phyloP scores from a whole-genome alignment of 2,888 invertebrate genomes.

The Latheticus oryzae region DNA sequence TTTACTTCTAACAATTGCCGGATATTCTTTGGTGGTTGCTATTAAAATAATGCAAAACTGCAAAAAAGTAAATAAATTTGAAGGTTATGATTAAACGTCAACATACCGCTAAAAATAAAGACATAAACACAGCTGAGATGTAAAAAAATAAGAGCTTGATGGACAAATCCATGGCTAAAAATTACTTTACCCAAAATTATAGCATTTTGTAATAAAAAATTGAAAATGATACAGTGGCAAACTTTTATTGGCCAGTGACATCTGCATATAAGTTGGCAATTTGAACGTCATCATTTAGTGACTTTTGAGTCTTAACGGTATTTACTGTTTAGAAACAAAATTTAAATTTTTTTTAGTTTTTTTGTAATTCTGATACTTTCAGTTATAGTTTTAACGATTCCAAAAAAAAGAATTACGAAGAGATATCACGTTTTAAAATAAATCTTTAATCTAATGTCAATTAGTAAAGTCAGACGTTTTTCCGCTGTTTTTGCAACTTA shows the following conservation, averaged over 20 bases:
- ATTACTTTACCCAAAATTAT: conserved; percentile 1
- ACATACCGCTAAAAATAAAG: conserved; percentile 55
- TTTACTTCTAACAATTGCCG: conserved; percentile 74
- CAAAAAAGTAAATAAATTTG: conserved; percentile 11
- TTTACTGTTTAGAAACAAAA: not conserved
- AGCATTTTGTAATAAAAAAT: conserved; percentile 16
- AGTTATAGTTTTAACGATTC: not conserved
- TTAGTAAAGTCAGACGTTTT: not conserved
- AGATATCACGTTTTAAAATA: not conserved
- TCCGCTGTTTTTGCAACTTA: not conserved
- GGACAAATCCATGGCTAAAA: conserved; percentile 31
- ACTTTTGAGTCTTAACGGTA: not conserved
- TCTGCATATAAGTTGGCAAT: not conserved
- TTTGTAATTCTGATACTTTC: not conserved
- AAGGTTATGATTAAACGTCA: conserved; percentile 10
- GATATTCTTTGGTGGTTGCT: conserved; percentile 75
- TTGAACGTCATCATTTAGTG: no score
- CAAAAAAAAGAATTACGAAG: no score
- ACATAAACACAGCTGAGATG: conserved; percentile 53
- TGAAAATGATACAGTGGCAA: conserved; percentile 14
- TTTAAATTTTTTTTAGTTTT: conserved; percentile 1
- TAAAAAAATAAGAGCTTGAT: conserved; percentile 51
- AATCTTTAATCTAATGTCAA: not conserved
- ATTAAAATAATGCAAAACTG: conserved; percentile 74
- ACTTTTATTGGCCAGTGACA: conserved; percentile 10